phyloP scores from a whole-genome alignment of 1,140 invertebrate species.

The Drosophila equinoxialis region DNA sequence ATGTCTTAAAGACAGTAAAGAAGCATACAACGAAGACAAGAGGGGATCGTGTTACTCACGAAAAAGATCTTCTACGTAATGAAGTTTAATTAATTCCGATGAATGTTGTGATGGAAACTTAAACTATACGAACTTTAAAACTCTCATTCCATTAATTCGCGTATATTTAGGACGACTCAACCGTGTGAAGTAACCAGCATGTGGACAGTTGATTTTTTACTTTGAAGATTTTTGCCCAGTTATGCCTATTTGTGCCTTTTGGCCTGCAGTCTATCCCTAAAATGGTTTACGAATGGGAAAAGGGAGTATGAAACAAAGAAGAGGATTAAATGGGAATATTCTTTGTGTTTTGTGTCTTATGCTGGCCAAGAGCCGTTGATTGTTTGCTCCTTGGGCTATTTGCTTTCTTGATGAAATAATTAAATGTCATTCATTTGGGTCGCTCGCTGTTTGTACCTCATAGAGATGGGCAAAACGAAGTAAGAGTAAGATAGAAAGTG shows the following conservation, averaged over 20 bases:
- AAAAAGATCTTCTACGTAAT: too few species aligned
- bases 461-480: background rate
- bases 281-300: constrained; percentile 20
- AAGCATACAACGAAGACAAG: too few species aligned
- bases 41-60: too few species aligned
- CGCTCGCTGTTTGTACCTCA: constrained; percentile 48
- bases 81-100: too few species aligned
- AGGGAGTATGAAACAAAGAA: constrained; percentile 2
- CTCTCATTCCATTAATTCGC: too few species aligned
- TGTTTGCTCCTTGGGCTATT: constrained; percentile 77
- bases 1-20: too few species aligned
- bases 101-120: too few species aligned
- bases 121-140: too few species aligned
- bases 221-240: constrained; percentile 1
- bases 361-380: constrained; percentile 62
- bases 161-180: background rate
- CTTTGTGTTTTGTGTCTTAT: constrained; percentile 46
- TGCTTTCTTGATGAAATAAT: constrained; percentile 82
- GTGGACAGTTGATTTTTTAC: background rate
- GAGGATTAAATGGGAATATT: constrained; percentile 16
- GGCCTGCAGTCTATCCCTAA: constrained; percentile 31
- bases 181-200: constrained; percentile 6
- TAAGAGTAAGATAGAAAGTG: background rate
- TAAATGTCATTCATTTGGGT: constrained; percentile 81
- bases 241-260: constrained; percentile 7